Conservation (phyloP, 2,113 vertebrate genomes). For the Dipodomys spectabilis region DNA sequence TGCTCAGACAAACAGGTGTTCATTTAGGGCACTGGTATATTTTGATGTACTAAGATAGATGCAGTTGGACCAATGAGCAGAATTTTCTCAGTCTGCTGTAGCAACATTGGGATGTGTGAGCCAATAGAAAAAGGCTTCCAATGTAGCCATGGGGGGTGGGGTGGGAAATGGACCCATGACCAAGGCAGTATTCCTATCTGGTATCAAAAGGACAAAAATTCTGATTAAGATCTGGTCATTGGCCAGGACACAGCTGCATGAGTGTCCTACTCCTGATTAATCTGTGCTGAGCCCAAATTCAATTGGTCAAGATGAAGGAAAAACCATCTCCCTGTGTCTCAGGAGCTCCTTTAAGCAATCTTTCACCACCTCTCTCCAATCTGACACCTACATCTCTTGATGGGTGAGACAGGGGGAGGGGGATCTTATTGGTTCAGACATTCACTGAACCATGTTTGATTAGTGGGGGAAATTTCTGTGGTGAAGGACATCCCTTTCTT, state of each 20-base stretch:
- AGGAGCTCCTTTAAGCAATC: neutral
- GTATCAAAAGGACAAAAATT: neutral
- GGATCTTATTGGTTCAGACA: neutral
- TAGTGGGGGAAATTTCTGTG: neutral
- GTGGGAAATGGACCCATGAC: neutral
- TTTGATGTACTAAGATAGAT: neutral
- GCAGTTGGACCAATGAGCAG: neutral
- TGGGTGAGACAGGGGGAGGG: neutral
- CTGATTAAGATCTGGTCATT: neutral
- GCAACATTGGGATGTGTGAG: neutral
- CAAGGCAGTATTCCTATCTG: neutral
- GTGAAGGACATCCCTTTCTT: neutral
- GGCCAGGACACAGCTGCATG: neutral
- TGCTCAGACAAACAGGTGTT: neutral
- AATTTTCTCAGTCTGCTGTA: neutral
- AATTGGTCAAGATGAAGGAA: neutral
- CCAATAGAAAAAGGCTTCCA: neutral
- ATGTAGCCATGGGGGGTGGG: neutral
- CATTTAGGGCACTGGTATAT: neutral
- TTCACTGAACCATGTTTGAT: neutral
- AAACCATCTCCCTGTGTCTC: neutral
- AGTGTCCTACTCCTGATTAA: neutral
- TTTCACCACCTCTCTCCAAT: neutral
- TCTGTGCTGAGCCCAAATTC: neutral
- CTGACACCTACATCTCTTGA: neutral